phyloP scores from a whole-genome alignment of 2,113 vertebrate genomes.

The Oncorhynchus tshawytscha region DNA sequence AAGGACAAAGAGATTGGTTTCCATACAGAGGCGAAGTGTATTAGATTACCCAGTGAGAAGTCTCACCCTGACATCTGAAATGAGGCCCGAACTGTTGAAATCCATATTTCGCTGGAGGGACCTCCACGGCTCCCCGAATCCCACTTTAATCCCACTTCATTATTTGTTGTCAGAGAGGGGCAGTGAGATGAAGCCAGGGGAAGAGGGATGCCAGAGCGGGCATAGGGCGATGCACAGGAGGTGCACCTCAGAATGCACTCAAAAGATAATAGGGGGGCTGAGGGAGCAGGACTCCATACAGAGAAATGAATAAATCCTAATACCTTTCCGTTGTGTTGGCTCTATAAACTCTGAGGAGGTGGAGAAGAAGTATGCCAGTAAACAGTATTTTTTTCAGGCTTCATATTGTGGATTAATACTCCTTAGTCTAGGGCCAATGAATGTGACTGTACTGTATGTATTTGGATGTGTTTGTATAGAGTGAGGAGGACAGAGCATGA shows the following conservation, averaged over 20 bases:
- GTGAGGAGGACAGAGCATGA: neutral
- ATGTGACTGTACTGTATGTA: too few species aligned
- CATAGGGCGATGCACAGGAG: neutral
- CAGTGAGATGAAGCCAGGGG: conserved; percentile 6
- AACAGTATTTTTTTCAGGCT: neutral
- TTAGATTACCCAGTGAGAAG: conserved; percentile 50
- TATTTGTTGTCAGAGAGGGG: conserved; percentile 20
- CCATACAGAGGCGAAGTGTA: conserved; percentile 42
- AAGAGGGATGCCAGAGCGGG: conserved; percentile 3
- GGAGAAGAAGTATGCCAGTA: conserved; percentile 5
- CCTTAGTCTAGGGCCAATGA: neutral
- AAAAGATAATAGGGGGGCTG: conserved; percentile 15
- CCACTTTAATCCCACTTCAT: conserved; percentile 45
- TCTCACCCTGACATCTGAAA: conserved; percentile 45
- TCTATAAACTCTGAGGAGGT: neutral
- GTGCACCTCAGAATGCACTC: conserved; percentile 9
- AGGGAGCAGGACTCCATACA: conserved; percentile 4
- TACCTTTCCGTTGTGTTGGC: conserved; percentile 8
- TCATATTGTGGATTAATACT: neutral
- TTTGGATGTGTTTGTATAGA: too few species aligned
- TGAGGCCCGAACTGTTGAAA: conserved; percentile 16
- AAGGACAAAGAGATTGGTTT: conserved; percentile 58
- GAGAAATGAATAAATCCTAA: conserved; percentile 16
- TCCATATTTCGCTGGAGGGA: conserved; percentile 56
- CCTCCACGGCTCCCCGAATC: conserved; percentile 18